A percentile compares a stretch with the other conserved stretches of the same genome.
These are phyloP conservation scores for Chymomyza fuscimana DNA, from an alignment of 2,888 invertebrate species.

Conservation along the genomic window DNA sequence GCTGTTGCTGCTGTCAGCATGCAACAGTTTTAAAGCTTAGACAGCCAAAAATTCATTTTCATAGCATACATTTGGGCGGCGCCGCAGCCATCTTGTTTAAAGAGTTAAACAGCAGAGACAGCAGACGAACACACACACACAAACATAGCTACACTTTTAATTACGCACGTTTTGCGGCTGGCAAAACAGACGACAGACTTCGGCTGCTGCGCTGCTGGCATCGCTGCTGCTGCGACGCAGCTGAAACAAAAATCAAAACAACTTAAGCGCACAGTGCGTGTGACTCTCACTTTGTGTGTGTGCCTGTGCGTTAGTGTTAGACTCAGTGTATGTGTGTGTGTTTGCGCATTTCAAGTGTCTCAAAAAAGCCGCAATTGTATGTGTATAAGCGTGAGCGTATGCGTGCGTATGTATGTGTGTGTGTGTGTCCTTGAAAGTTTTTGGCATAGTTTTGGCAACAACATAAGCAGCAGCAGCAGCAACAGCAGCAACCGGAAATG, in stretches of 20 bases:
- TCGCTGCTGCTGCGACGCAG: constrained; percentile 24
- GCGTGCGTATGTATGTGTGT: constrained; percentile 45
- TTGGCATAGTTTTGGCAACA: constrained; percentile 77
- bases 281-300: constrained; percentile 11
- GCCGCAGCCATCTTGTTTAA: constrained; percentile 36
- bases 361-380: constrained; percentile 12
- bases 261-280: constrained; percentile 27
- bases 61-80: constrained; percentile 27
- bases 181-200: constrained; percentile 15
- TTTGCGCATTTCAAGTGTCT: constrained; percentile 13
- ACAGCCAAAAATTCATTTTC: constrained; percentile 21
- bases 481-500: constrained; percentile 17
- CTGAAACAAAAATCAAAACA: constrained; percentile 56
- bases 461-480: constrained; percentile 21
- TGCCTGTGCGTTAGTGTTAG: not conserved
- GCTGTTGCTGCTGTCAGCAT: constrained; percentile 13
- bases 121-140: constrained; percentile 23
- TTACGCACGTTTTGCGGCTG: constrained; percentile 71
- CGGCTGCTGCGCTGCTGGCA: not conserved
- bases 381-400: constrained; percentile 33
- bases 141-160: constrained; percentile 54
- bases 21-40: constrained; percentile 59
- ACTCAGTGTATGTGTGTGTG: constrained; percentile 8
- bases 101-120: constrained; percentile 39
- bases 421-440: constrained; percentile 79